Evolutionary conservation across 2,113 vertebrate genomes (phyloP).

Genomic region (Chiloscyllium plagiosum): DNA sequence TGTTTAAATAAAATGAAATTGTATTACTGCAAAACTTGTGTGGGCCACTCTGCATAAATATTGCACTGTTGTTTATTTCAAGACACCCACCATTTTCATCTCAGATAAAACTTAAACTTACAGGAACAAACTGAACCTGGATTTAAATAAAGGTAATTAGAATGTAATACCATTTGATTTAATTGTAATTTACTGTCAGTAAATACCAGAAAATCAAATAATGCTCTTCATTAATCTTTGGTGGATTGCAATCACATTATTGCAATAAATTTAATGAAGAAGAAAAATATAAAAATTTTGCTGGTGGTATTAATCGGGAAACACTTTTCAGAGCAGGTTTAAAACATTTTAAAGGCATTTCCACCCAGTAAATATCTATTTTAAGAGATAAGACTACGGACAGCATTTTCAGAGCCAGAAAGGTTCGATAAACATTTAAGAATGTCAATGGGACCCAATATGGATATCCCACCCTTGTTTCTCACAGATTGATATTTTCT

Average conservation of each 20-base stretch:
- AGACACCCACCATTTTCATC: not conserved
- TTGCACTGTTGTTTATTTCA: not conserved
- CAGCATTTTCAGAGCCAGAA: not conserved
- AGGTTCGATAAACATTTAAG: not conserved
- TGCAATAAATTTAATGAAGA: not conserved
- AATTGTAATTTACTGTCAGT: slow-evolving; percentile 6
- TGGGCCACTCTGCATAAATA: not conserved
- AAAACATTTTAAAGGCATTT: not conserved
- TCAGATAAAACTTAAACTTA: not conserved
- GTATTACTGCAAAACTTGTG: not conserved
- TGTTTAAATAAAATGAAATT: not conserved
- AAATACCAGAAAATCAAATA: not conserved
- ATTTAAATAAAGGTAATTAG: not conserved
- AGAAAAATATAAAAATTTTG: not conserved
- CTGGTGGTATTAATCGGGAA: not conserved
- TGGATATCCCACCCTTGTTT: not conserved
- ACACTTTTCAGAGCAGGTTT: not conserved
- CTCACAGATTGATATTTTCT: not conserved
- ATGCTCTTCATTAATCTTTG: not conserved
- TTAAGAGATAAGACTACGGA: not conserved
- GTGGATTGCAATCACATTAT: not conserved
- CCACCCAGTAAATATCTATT: not conserved
- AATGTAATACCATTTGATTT: not conserved
- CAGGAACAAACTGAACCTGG: not conserved
- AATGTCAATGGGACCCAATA: not conserved